These are phyloP conservation scores for Drosophila athabasca DNA, from an alignment of 1,140 invertebrate genomes.

Conservation along the genomic window DNA sequence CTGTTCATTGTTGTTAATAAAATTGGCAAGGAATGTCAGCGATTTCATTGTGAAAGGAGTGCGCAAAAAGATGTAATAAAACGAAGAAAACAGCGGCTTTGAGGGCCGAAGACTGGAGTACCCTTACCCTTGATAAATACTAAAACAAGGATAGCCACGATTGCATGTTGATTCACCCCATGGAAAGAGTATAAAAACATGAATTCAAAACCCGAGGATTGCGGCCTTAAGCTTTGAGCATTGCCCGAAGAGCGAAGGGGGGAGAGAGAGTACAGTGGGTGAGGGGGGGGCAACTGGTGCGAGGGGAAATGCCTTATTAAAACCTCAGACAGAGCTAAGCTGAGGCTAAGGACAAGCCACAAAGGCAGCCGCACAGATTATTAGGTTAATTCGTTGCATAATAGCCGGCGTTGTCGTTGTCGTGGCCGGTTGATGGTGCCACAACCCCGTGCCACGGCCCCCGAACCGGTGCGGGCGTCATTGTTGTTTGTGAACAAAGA, in stretches of 20 bases:
- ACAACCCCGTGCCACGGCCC: too few species aligned
- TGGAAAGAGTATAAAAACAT: too few species aligned
- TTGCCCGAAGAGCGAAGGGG: not conserved
- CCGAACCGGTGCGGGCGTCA: not conserved
- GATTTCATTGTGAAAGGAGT: conserved; percentile 32
- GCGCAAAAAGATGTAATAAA: conserved; percentile 1
- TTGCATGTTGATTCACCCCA: too few species aligned
- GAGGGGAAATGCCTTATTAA: not conserved
- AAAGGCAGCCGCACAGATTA: conserved; percentile 54
- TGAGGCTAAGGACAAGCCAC: conserved; percentile 8
- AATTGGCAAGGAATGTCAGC: conserved; percentile 60
- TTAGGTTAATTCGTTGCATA: conserved; percentile 52
- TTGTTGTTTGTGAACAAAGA: not conserved
- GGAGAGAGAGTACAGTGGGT: not conserved
- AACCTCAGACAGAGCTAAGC: too few species aligned
- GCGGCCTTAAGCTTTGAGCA: too few species aligned
- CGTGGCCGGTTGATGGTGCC: not conserved
- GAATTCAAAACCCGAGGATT: too few species aligned
- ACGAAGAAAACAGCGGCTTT: not conserved
- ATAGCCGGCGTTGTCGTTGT: conserved; percentile 9
- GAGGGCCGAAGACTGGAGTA: too few species aligned
- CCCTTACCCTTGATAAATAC: not conserved
- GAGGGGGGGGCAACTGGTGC: too few species aligned
- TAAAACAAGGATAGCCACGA: not conserved
- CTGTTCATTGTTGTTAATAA: conserved; percentile 67